Conservation (phyloP, 2,113 vertebrate genomes). For the Lophura nycthemera region DNA sequence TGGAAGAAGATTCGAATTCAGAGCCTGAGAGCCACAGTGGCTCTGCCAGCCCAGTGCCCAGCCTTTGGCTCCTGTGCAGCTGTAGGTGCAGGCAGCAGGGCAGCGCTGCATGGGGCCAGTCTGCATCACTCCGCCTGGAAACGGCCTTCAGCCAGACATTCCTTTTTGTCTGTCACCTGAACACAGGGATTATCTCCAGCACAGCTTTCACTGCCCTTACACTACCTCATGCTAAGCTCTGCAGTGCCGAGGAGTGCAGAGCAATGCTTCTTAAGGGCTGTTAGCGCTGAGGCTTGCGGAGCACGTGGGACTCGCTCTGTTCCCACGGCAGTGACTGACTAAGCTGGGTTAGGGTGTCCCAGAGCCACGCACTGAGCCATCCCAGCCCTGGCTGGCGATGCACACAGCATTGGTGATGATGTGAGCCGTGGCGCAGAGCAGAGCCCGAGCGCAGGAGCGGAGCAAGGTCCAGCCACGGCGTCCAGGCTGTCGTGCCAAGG, state of each 20-base stretch:
- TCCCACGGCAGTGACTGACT: background rate
- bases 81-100: background rate
- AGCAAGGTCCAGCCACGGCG: background rate
- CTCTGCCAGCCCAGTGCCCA: background rate
- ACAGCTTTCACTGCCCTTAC: rapidly evolving
- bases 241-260: background rate
- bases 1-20: background rate
- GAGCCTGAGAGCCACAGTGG: background rate
- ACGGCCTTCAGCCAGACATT: background rate
- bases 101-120: background rate
- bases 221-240: background rate
- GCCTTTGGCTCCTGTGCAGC: background rate
- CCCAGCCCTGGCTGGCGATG: background rate
- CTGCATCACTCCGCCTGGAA: rapidly evolving
- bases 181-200: background rate
- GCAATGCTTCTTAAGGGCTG: background rate
- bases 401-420: background rate
- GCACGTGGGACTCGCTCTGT: rapidly evolving
- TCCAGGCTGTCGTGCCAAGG: conserved; percentile 18
- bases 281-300: background rate
- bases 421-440: background rate
- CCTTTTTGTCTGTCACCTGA: background rate
- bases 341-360: background rate
- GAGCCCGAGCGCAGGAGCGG: background rate
- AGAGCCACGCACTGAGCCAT: background rate